These are phyloP conservation scores for Drosophila punjabiensis DNA, from an alignment of 1,140 invertebrate species.

Conservation along the genomic window DNA sequence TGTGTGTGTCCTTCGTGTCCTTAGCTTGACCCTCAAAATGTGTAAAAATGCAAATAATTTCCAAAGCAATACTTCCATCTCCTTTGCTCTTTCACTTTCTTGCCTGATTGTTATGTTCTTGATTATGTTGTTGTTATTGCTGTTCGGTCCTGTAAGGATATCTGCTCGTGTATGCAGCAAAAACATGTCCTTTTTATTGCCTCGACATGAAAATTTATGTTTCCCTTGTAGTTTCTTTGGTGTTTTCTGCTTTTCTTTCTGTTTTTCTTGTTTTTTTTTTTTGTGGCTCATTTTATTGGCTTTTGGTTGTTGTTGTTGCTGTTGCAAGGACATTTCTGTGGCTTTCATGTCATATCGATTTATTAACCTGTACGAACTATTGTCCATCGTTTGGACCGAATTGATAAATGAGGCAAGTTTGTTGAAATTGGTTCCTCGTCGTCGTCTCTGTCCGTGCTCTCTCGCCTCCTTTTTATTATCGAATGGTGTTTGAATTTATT, in stretches of 20 bases:
- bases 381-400: slow-evolving; percentile 53
- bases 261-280: slow-evolving; percentile 4
- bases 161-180: slow-evolving; percentile 53
- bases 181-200: slow-evolving; percentile 84
- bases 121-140: slow-evolving; percentile 73
- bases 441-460: neutral
- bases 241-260: slow-evolving; percentile 6
- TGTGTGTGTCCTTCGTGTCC: slow-evolving; percentile 52
- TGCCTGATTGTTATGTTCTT: slow-evolving; percentile 80
- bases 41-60: slow-evolving; percentile 84
- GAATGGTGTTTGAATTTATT: slow-evolving; percentile 76
- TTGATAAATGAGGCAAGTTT: slow-evolving; percentile 79
- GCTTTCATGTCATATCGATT: slow-evolving; percentile 79
- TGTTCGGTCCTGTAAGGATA: slow-evolving; percentile 34
- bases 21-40: slow-evolving; percentile 79
- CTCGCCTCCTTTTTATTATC: slow-evolving; percentile 44
- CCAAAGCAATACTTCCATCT: slow-evolving; percentile 37
- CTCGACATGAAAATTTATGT: slow-evolving; percentile 81
- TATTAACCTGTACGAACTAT: slow-evolving; percentile 84
- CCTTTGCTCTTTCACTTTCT: slow-evolving; percentile 14
- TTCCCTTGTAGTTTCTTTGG: slow-evolving; percentile 52
- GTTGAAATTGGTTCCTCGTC: slow-evolving; percentile 69
- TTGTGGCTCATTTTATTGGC: slow-evolving; percentile 74
- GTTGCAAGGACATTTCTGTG: slow-evolving; percentile 46
- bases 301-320: slow-evolving; percentile 59